Conservation (phyloP, 2,797 vertebrate genomes). For the Stomatorhinus walkeri region DNA sequence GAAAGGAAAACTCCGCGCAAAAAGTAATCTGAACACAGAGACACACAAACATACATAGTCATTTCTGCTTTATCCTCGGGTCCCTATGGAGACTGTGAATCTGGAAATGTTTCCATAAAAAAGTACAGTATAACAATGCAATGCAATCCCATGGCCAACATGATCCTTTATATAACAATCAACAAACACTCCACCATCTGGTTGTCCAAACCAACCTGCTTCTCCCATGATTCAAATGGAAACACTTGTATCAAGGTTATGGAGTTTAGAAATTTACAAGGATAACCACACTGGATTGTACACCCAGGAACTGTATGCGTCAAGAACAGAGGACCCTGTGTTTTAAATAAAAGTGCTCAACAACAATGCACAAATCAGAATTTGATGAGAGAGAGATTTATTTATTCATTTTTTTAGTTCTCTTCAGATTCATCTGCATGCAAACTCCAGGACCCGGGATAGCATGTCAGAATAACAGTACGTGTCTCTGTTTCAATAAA, state of each 20-base stretch:
- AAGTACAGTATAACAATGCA: background rate
- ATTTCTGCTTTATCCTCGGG: background rate
- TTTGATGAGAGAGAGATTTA: conserved; percentile 22
- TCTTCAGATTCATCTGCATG: conserved; percentile 46
- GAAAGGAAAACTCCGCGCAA: background rate
- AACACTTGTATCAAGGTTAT: conserved; percentile 6
- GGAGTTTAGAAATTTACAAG: background rate
- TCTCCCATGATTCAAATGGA: background rate
- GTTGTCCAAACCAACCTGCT: conserved; percentile 1
- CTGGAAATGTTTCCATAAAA: background rate
- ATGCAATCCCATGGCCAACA: background rate
- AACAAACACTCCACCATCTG: conserved; percentile 4
- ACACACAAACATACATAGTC: background rate
- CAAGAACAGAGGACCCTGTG: background rate
- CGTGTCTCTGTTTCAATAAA: conserved; percentile 61
- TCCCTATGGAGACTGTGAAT: background rate
- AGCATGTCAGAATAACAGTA: conserved; percentile 52
- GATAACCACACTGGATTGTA: background rate
- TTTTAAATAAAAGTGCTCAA: conserved; percentile 40
- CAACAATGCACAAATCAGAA: conserved; percentile 40
- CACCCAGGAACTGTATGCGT: background rate
- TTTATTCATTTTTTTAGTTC: conserved; percentile 14
- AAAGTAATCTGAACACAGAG: background rate
- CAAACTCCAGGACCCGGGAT: conserved; percentile 56
- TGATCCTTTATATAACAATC: conserved; percentile 1